Base-by-base conservation (phyloP, 2,113 vertebrate species). In the Dipodomys spectabilis region DNA sequence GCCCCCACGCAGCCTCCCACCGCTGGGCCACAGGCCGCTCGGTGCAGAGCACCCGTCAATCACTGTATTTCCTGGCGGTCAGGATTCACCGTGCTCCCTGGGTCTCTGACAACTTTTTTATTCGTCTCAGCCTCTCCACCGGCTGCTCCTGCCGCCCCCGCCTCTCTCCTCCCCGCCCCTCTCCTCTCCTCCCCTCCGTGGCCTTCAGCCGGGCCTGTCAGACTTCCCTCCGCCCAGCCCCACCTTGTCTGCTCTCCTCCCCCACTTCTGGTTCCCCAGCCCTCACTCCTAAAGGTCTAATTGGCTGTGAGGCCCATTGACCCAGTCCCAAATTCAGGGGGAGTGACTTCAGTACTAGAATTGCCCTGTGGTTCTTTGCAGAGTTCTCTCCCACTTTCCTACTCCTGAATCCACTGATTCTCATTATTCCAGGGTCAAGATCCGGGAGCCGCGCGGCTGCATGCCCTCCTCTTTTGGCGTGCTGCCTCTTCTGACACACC, bases 391-490 rank as follows among this genome's bases (percentile, higher is more conserved):
- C 53, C 15, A 18, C 53, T 57, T 57, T 57, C 53, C 4, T 4
- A 57, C 15, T 28, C 5, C 20, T 22, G 30, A 7, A n/a, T 0
- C 13, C 11, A 23, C 2, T 49, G 28, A 53, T 2, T 25, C 49
- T 9, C 35, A 1, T 15, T 7, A 5, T 15, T 25, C 68, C 32
- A 3, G 22, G 0, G 12, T 30, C 27, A 25, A 10, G 25, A 25
- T n/a, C 71, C 12, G 18, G 11, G 16, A 23, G 11, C 27, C 5
- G 18, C 18, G 39, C 1, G 0, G 2, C 1, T 4, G 1, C 23
- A 23, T 25, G 5, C 20, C 1, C 4, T 18, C 39, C 9, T 22
- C 7, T 12, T 39, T 28, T 67, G 28, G 0, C 20, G n/a, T 1
- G 1, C 72, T n/a, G n/a, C 4, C 62, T 30, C 5, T 22, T 16